Conservation (phyloP, 1,140 invertebrate species). For the Ostrea edulis region DNA sequence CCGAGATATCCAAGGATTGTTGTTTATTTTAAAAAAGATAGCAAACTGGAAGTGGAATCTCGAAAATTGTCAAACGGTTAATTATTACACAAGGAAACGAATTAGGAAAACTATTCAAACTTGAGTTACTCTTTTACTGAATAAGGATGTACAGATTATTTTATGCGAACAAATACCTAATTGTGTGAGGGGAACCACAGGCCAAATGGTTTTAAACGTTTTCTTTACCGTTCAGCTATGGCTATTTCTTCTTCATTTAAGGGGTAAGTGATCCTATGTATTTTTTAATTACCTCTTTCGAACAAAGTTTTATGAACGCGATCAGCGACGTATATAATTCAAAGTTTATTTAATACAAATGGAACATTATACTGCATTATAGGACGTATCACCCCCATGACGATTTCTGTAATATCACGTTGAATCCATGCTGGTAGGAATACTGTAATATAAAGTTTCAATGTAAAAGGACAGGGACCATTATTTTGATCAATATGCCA, state of each 20-base stretch:
- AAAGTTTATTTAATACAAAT: neutral
- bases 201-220: slow-evolving; percentile 12
- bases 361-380: neutral
- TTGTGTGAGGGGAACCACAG: slow-evolving; percentile 1
- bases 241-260: neutral
- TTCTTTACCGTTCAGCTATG: neutral
- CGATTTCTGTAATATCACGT: neutral
- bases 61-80: neutral
- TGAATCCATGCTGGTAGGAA: neutral
- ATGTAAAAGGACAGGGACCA: neutral
- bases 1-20: neutral
- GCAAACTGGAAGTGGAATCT: neutral
- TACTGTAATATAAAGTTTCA: slow-evolving; percentile 8
- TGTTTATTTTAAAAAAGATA: neutral
- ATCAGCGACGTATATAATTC: neutral
- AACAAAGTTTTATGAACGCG: neutral
- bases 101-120: neutral
- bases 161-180: neutral
- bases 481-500: slow-evolving; percentile 17
- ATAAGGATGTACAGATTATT: neutral
- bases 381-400: slow-evolving; percentile 3
- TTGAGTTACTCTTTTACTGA: neutral
- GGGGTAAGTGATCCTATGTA: neutral
- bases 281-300: neutral
- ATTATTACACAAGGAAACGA: neutral